These are phyloP conservation scores for Sycophaga agraensis DNA, from an alignment of 1,140 invertebrate species.

Conservation along the genomic window DNA sequence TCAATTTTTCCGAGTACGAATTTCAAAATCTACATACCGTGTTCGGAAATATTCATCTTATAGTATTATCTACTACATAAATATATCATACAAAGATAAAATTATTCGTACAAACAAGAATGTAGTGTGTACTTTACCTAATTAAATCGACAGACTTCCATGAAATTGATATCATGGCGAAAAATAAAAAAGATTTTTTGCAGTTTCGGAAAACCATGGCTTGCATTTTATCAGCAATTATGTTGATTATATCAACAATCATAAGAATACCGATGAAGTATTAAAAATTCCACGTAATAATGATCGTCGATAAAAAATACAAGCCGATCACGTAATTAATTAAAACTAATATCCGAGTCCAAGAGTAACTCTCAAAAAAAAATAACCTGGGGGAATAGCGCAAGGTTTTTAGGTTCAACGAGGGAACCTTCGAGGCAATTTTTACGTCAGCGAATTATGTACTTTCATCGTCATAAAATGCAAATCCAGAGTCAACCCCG, in stretches of 20 bases:
- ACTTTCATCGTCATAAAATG: slow-evolving; percentile 20
- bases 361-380: slow-evolving; percentile 11
- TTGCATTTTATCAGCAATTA: slow-evolving; percentile 4
- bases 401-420: slow-evolving; percentile 13
- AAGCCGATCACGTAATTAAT: slow-evolving; percentile 11
- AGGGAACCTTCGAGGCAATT: slow-evolving; percentile 20
- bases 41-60: too few species aligned
- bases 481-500: slow-evolving; percentile 16
- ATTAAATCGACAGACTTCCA: too few species aligned
- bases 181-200: too few species aligned
- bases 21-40: too few species aligned
- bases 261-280: not conserved
- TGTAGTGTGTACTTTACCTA: too few species aligned
- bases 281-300: not conserved
- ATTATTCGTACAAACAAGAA: too few species aligned
- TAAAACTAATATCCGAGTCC: slow-evolving; percentile 8
- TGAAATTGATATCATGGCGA: too few species aligned
- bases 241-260: not conserved
- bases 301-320: not conserved
- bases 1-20: too few species aligned
- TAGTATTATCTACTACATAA: too few species aligned
- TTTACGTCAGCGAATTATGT: slow-evolving; percentile 21
- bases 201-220: too few species aligned
- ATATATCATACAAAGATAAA: too few species aligned
- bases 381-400: not conserved